A percentile compares a stretch with the other conserved stretches of the same genome.
phyloP scores from a whole-genome alignment of 2,888 invertebrate species.

The Anaspis maculata region DNA sequence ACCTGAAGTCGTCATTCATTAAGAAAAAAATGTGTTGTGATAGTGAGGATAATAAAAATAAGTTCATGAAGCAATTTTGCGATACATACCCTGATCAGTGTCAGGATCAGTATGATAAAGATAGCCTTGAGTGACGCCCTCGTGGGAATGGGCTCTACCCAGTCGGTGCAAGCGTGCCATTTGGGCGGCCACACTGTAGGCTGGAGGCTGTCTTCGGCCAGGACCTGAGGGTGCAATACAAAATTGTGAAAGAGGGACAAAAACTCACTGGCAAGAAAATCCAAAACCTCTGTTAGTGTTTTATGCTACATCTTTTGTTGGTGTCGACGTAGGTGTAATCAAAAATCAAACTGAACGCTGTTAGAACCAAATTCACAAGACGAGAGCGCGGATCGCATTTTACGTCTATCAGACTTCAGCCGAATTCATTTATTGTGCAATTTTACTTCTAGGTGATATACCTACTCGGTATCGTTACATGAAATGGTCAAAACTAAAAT shows the following conservation, averaged over 20 bases:
- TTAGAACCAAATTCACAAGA: too few species aligned
- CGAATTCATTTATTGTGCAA: too few species aligned
- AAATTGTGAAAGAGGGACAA: too few species aligned
- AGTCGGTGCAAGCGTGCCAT: constrained; percentile 76
- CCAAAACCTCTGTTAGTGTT: neutral
- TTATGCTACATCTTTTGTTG: too few species aligned
- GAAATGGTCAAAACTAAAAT: too few species aligned
- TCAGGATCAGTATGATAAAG: constrained; percentile 55
- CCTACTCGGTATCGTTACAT: too few species aligned
- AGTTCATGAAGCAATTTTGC: constrained; percentile 12
- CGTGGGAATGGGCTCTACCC: constrained; percentile 78
- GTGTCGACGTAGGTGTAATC: too few species aligned
- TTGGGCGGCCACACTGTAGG: constrained; percentile 79
- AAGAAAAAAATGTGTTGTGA: constrained; percentile 1
- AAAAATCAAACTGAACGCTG: too few species aligned
- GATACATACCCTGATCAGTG: constrained; percentile 41
- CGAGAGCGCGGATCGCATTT: too few species aligned
- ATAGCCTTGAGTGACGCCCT: constrained; percentile 71
- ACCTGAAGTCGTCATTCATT: constrained; percentile 5
- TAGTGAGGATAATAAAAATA: constrained; percentile 11
- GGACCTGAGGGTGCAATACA: too few species aligned
- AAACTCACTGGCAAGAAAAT: neutral
- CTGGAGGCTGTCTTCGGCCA: constrained; percentile 61
- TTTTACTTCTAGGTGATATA: too few species aligned
- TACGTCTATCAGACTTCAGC: too few species aligned